These are phyloP conservation scores for Dinothrombium tinctorium DNA, from an alignment of 1,140 invertebrate genomes.

Conservation along the genomic window DNA sequence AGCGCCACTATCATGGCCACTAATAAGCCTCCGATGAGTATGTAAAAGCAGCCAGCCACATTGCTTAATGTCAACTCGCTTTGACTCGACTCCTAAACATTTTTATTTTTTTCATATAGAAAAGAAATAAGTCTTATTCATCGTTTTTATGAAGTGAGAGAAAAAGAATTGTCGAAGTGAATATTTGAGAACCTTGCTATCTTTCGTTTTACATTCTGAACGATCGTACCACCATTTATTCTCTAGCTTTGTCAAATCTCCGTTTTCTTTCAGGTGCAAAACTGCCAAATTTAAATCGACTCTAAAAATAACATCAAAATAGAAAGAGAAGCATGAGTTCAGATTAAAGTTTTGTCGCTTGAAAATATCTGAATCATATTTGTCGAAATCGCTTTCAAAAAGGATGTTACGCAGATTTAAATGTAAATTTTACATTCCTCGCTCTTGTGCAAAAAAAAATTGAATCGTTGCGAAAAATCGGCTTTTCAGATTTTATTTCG, in stretches of 20 bases:
- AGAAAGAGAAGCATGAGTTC: too few relatives aligned
- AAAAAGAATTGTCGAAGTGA: neutral
- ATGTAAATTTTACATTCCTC: too few relatives aligned
- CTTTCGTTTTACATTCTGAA: constrained; percentile 22
- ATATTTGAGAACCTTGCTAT: constrained; percentile 17
- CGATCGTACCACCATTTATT: constrained; percentile 79
- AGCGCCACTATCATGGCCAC: constrained; percentile 67
- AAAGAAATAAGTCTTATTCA: too few relatives aligned
- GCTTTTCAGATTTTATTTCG: too few relatives aligned
- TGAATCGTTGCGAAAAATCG: too few relatives aligned
- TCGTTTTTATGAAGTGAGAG: too few relatives aligned
- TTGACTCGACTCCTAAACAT: constrained; percentile 1
- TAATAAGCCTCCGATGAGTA: constrained; percentile 70
- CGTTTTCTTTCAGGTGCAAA: constrained; percentile 69
- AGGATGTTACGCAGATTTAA: too few relatives aligned
- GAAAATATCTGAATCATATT: too few relatives aligned
- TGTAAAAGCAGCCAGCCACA: constrained; percentile 95
- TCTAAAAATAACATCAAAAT: constrained; percentile 27
- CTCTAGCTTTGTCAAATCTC: constrained; percentile 62
- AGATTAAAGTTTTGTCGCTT: too few relatives aligned
- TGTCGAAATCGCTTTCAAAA: too few relatives aligned
- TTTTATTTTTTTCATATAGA: too few relatives aligned
- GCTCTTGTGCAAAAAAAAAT: too few relatives aligned
- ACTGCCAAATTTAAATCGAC: constrained; percentile 76
- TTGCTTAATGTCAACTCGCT: constrained; percentile 58